phyloP scores from a whole-genome alignment of 2,113 vertebrate genomes.

The Dicerorhinus sumatrensis region DNA sequence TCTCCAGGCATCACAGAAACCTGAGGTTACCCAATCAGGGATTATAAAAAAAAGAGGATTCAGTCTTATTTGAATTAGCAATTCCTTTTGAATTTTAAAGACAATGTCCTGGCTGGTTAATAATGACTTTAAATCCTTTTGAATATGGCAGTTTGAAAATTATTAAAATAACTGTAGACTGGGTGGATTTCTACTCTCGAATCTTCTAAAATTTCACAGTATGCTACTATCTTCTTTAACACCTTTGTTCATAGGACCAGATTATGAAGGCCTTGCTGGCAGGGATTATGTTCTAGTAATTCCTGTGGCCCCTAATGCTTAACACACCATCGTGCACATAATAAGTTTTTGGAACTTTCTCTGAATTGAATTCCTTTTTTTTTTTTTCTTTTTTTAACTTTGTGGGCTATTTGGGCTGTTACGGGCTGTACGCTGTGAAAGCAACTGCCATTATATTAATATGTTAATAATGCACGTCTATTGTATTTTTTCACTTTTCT shows the following conservation, averaged over 20 bases:
- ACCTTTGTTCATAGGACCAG: not conserved
- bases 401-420: too few species aligned
- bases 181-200: not conserved
- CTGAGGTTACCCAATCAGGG: not conserved
- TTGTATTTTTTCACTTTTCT: not conserved
- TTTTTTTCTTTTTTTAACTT: not conserved
- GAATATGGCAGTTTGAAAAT: not conserved
- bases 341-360: not conserved
- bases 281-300: not conserved
- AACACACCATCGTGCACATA: not conserved
- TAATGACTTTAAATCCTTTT: not conserved
- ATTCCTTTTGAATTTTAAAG: not conserved
- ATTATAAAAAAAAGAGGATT: not conserved
- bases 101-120: not conserved
- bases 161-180: not conserved
- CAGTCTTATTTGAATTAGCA: not conserved
- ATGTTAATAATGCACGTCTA: not conserved
- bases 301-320: accelerated
- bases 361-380: not conserved
- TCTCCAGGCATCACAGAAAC: not conserved
- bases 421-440: too few species aligned
- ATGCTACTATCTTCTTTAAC: not conserved
- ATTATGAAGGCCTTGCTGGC: not conserved
- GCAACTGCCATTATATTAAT: not conserved
- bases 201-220: not conserved